A percentile compares a stretch with the other conserved stretches of the same genome.
Conservation (phyloP, 2,113 vertebrate genomes). For the Acanthisitta chloris region DNA sequence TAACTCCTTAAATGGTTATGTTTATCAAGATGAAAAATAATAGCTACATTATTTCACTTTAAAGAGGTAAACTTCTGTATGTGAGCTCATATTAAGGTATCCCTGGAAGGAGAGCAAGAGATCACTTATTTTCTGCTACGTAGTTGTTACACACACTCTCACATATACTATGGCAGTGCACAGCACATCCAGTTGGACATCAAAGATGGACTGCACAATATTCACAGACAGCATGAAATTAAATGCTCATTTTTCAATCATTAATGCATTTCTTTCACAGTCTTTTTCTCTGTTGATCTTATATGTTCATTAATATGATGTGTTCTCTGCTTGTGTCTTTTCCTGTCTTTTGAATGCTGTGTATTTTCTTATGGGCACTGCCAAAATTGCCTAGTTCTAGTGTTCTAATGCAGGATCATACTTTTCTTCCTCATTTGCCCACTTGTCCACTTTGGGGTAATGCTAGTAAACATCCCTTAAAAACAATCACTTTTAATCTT, state of each 20-base stretch:
- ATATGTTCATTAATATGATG: neutral
- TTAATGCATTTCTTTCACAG: neutral
- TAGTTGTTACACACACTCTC: neutral
- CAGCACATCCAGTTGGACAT: neutral
- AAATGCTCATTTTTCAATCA: neutral
- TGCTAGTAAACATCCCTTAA: slow-evolving; percentile 42
- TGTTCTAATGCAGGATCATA: neutral
- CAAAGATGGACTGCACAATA: neutral
- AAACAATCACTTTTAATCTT: slow-evolving; percentile 46
- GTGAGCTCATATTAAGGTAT: neutral
- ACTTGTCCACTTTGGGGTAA: slow-evolving; percentile 23
- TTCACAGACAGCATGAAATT: neutral
- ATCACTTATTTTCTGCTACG: neutral
- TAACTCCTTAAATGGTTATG: neutral
- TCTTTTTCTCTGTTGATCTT: neutral
- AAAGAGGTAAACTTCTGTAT: neutral
- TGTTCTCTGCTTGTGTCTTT: neutral
- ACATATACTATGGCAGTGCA: neutral
- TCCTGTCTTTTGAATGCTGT: neutral
- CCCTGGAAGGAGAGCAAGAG: neutral
- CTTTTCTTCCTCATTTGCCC: neutral
- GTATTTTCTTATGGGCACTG: neutral
- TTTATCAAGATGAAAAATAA: neutral
- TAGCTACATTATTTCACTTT: neutral
- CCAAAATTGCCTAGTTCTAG: slow-evolving; percentile 3